phyloP scores from a whole-genome alignment of 1,140 invertebrate species.

The Drosophila novamexicana region DNA sequence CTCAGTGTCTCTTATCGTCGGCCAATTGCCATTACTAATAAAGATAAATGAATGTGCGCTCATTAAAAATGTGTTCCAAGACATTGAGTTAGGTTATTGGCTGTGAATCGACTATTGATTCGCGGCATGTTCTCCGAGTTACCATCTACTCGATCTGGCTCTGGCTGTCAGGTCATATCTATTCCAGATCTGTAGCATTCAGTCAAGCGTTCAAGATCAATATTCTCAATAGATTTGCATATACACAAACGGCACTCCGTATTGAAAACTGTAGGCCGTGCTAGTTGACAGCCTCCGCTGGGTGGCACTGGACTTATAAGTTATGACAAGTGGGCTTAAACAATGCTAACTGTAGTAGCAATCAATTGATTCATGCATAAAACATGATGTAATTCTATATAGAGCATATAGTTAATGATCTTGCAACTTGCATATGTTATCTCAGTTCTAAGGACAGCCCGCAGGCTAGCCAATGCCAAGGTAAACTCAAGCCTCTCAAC shows the following conservation, averaged over 20 bases:
- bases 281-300: conserved; percentile 42
- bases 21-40: conserved; percentile 77
- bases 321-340: conserved; percentile 68
- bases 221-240: conserved; percentile 62
- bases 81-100: conserved; percentile 75
- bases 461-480: conserved; percentile 3
- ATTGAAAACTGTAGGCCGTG: conserved; percentile 54
- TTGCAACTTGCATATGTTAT: conserved; percentile 4
- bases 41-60: conserved; percentile 73
- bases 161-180: conserved; percentile 54
- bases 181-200: conserved; percentile 56
- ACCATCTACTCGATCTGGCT: conserved; percentile 2
- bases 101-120: conserved; percentile 51
- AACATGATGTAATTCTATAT: conserved; percentile 56
- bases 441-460: conserved; percentile 1
- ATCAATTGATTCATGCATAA: conserved; percentile 57
- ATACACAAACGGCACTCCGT: conserved; percentile 26
- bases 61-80: conserved; percentile 57
- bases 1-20: conserved; percentile 56
- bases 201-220: conserved; percentile 76
- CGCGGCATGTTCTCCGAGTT: conserved; percentile 41
- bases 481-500: too few relatives aligned
- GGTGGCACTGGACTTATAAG: conserved; percentile 46
- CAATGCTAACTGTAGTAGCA: conserved; percentile 51
- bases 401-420: conserved; percentile 40